Base-by-base conservation (phyloP, 2,113 vertebrate genomes). In the Emberiza fucata region DNA sequence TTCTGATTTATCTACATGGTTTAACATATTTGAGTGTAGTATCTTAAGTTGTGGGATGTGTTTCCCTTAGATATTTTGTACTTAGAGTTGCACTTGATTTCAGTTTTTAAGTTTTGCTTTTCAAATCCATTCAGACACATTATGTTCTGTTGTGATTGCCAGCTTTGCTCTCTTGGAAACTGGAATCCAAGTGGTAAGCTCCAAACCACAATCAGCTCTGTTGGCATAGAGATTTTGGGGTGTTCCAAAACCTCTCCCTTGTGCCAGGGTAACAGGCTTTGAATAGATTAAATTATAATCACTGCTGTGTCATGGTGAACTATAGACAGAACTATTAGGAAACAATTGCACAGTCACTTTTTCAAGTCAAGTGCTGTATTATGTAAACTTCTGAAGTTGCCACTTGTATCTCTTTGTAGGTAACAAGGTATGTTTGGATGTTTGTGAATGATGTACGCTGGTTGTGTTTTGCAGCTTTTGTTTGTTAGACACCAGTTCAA, bases 401-500 rank as follows among this genome's bases (percentile, higher is more conserved):
- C 39, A 37, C 15, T 47, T 63, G 7, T 66, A 3, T 60, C 25
- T 88, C 51, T 92, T 51, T 83, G 35, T 88, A 66, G 27, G 8
- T 66, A 56, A 24, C 31, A 37, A 28, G 15, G 5, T 53, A 2
- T 80, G 39, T 83, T 77, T 1, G 4, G 28, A 18, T 44, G 59
- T 73, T 81, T 78, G 53, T 84, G 73, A 92, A 42, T 86, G 33
- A 65, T 40, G 20, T 61, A 3, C 37, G 4, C 54, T 90, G 50
- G 22, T 96, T 97, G 14, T 97, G 66, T 97, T 94, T 98, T 96
- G 24, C 97, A 99, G 99, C 98, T 99, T 97, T 98, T 99, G 84
- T 99, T 99, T 98, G 99, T 99, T 85, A 98, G 99, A 95, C 99
- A 99, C 97, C 99, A 99, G 97, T 99, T 99, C 97, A 99, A 99